Base-by-base conservation (phyloP, 2,888 invertebrate genomes). In the Brachyopa scutellaris region DNA sequence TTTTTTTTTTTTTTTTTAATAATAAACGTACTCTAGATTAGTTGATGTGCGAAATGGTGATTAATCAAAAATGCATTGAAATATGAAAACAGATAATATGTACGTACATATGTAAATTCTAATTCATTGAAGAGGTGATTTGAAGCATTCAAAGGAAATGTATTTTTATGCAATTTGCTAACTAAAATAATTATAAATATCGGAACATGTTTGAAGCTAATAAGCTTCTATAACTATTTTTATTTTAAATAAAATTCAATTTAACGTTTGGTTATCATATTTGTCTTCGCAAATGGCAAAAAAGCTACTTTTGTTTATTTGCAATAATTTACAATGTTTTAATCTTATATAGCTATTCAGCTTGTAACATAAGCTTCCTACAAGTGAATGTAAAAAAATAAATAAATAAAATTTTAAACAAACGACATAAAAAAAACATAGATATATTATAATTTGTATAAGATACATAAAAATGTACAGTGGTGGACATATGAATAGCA, bases 21-120 rank as follows among this genome's bases (percentile, higher is more conserved):
- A 21, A 66, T 64, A 66, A 72, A 72, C 78, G 51, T 66, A 72
- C 78, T 59, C 77, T 29, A 5, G 8, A 13, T 53, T 11, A 57
- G 57, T 70, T 42, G 59, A 53, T 66, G 29, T 64, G 64, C 64
- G 45, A 59, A 31, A 36, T 78, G 19, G 49, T 42, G 61, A 67
- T 49, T 40, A 15, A 40, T 51, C 9, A 57, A 29, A 57, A 51
- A 64, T 78, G 72, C 57, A 64, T 42, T 42, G 57, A 59, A 42
- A 15, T 55, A 70, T 78, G 70, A 31, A 33, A 11, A 64, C 13
- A 61, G 53, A 45, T n/a, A n/a, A n/a, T n/a, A n/a, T n/a, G n/a
- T n/a, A n/a, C n/a, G n/a, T n/a, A n/a, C n/a, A n/a, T n/a, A n/a
- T 29, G 36, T 17, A 70, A 42, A 64, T 42, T 70, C 40, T 23